Evolutionary conservation across 2,113 vertebrate genomes (phyloP), one percentile per base, ranked within the genome.

Genomic region (Empidonax alnorum): DNA sequence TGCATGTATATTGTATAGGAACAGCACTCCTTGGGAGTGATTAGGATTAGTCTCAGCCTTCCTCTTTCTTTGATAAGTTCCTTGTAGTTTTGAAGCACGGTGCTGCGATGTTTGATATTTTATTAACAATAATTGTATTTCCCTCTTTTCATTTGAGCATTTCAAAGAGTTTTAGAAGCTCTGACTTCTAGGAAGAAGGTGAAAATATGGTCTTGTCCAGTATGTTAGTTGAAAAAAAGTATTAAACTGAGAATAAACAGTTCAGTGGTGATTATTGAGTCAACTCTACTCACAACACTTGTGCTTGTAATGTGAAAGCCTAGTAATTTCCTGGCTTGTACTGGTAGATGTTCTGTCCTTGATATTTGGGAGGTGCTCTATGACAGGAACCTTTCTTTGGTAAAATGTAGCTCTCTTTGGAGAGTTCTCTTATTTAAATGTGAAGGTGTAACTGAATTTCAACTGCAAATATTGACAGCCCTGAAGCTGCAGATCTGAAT

Each of bases 121-220:
- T 95, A 87, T 86, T 93, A 96, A 90, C 50, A 90, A 71, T 92
- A 88, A 90, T 77, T 88, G 21, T 90, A 88, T 92, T 94, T 74
- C 8, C 4, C 44, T 90, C 58, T 88, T 58, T 89, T 72, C 37
- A 66, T 92, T 88, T 63, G 75, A 92, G 59, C 46, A 39, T 92
- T 95, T 94, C 83, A 80, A 85, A 44, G 74, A 66, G 67, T 86
- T 92, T 73, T 66, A 62, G 78, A 92, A 84, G 67, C 14, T 33
- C 46, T 87, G 76, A 87, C 47, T 87, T 81, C n/a, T 20, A 5
- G 6, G 39, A 78, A 56, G 81, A 84, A 90, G 84, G 31, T 74
- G 72, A 93, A 94, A 90, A 80, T 80, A 89, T 37, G 37, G 59
- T 88, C 79, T 80, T 84, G 79, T 77, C 63, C 82, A 85, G 76